These are phyloP conservation scores for Spinibarbus caldwelli DNA, from an alignment of 2,797 vertebrate species.

Conservation along the genomic window DNA sequence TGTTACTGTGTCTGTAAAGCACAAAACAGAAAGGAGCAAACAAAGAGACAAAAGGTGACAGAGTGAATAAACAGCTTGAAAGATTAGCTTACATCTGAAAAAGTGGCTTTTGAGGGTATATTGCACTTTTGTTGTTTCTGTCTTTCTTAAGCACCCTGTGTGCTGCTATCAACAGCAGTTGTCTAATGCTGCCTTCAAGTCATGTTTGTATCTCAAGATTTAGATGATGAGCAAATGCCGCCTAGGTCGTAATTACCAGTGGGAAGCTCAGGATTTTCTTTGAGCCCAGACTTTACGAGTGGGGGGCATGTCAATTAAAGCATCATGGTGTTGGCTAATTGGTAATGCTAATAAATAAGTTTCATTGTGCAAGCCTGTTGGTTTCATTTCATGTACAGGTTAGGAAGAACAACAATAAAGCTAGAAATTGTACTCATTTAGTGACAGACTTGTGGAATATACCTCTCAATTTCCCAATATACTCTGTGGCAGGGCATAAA, in stretches of 20 bases:
- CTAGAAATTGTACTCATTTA: not conserved
- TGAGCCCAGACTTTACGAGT: not conserved
- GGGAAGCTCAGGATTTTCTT: not conserved
- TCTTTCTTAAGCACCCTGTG: not conserved
- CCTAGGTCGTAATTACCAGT: not conserved
- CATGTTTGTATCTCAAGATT: not conserved
- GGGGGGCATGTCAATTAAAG: not conserved
- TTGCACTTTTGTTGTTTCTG: not conserved
- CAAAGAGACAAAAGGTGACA: slow-evolving; percentile 27
- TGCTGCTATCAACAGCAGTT: not conserved
- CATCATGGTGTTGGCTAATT: slow-evolving; percentile 1
- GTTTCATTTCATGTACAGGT: no score
- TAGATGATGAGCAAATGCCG: slow-evolving; percentile 20
- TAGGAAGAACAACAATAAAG: not conserved
- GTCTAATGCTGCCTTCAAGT: slow-evolving; percentile 29
- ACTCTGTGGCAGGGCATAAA: not conserved
- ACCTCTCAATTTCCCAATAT: not conserved
- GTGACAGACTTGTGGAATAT: not conserved
- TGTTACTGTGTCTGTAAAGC: slow-evolving; percentile 35
- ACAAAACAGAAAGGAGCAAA: slow-evolving; percentile 15
- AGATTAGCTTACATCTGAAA: not conserved
- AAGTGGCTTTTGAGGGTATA: slow-evolving; percentile 12
- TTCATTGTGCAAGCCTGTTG: not conserved
- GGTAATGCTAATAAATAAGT: not conserved
- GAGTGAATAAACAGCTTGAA: slow-evolving; percentile 10